These are phyloP conservation scores for Drosophila asahinai DNA, from an alignment of 1,140 invertebrate genomes.

Conservation along the genomic window DNA sequence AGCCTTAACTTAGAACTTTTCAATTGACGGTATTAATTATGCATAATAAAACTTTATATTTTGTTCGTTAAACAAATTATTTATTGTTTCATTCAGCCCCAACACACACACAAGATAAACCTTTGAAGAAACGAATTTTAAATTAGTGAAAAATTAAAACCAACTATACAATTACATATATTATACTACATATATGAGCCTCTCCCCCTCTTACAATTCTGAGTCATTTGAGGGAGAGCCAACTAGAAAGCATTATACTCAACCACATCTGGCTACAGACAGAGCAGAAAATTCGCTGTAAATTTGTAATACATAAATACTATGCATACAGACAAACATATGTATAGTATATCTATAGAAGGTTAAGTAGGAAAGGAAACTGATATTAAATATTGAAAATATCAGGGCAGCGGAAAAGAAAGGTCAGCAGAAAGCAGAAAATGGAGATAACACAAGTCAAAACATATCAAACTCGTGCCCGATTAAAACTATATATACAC, in stretches of 20 bases:
- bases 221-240: constrained; percentile 39
- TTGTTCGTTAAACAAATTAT: constrained; percentile 78
- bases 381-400: constrained; percentile 79
- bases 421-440: constrained; percentile 13
- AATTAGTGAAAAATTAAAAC: constrained; percentile 76
- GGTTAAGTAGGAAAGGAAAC: constrained; percentile 73
- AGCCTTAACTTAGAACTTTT: constrained; percentile 77
- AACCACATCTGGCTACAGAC: constrained; percentile 30
- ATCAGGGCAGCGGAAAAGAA: constrained; percentile 43
- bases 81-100: constrained; percentile 62
- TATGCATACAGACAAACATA: constrained; percentile 30
- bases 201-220: constrained; percentile 31
- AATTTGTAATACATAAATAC: constrained; percentile 54
- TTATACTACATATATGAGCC: constrained; percentile 54
- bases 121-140: constrained; percentile 84
- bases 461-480: constrained; percentile 85
- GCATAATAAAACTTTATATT: constrained; percentile 76
- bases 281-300: constrained; percentile 43
- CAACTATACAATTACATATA: constrained; percentile 68
- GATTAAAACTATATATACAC: constrained; percentile 67
- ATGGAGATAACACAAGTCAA: constrained; percentile 72
- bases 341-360: constrained; percentile 51
- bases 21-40: constrained; percentile 83
- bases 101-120: constrained; percentile 57
- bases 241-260: constrained; percentile 46